Evolutionary conservation across 2,113 vertebrate genomes (phyloP).

Genomic region (Morone saxatilis): DNA sequence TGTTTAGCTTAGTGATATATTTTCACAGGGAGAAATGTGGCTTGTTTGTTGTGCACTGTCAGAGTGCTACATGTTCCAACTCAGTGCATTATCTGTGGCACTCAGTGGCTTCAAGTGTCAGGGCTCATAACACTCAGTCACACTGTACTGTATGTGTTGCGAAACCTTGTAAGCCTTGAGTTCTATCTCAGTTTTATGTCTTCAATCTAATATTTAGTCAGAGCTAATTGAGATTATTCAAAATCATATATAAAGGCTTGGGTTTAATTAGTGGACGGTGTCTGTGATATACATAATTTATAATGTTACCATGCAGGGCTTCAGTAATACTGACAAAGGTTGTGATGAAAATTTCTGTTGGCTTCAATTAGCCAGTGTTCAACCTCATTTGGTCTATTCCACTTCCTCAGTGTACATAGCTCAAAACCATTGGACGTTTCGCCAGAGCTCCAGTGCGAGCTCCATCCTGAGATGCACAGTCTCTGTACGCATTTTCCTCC

Average conservation of each 20-base stretch:
- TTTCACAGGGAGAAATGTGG: not conserved
- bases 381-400: not conserved
- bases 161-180: not conserved
- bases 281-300: slow-evolving; percentile 3
- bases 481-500: slow-evolving; percentile 21
- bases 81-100: not conserved
- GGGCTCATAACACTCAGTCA: not conserved
- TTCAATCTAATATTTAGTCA: not conserved
- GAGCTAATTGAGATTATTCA: not conserved
- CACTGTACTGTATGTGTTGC: not conserved
- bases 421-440: not conserved
- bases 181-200: not conserved
- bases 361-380: slow-evolving; percentile 20
- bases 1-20: not conserved
- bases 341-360: slow-evolving; percentile 7
- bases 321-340: slow-evolving; percentile 7
- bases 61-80: not conserved
- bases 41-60: slow-evolving; percentile 1
- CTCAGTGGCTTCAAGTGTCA: slow-evolving; percentile 13
- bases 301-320: not conserved
- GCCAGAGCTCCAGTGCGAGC: not conserved
- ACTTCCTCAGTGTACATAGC: not conserved
- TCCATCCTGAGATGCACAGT: not conserved
- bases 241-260: not conserved
- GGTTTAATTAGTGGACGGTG: not conserved